Evolutionary conservation across 2,113 vertebrate genomes (phyloP), one percentile per base, ranked within the genome.

Genomic region (Anseranas semipalmata): DNA sequence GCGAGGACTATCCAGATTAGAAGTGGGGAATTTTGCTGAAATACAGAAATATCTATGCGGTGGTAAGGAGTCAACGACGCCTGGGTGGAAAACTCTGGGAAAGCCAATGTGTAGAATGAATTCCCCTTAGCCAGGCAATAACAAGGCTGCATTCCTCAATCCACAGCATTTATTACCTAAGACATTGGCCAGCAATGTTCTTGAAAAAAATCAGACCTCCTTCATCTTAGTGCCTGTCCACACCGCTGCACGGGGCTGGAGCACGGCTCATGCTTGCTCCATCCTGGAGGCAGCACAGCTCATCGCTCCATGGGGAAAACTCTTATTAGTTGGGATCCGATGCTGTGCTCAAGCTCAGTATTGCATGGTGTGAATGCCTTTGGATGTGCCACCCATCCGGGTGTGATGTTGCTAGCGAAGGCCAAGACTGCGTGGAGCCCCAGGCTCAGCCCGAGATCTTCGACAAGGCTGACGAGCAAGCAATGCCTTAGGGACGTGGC

Each of bases 11-110:
- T n/a, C 73, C 87, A 86, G 94, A 85, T 79, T 70, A 78, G 59
- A 67, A 89, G 67, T 7, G 70, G 71, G 72, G 91, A 96, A 76
- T 97, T 95, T 50, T 96, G 91, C 90, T 96, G 93, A 95, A 97
- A 89, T 53, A 87, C 62, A 96, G 87, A 85, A 91, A 91, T 94
- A 80, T 45, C 45, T 8, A 21, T 33, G 86, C 62, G 80, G 82
- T 82, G 77, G 80, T 28, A 24, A 91, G 90, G 45, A 93, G 21
- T 58, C 80, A 85, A 4, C 2, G 6, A 46, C 21, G 48, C 66
- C 77, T 10, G 73, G n/a, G 70, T 9, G 59, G 85, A 82, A 80
- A 90, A 48, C 52, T 63, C 35, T 1, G 48, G 83, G 85, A 77
- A 16, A 78, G n/a, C 59, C 90, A 78, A 86, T 0, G 45, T 22